Evolutionary conservation across 2,797 vertebrate genomes (phyloP), one percentile per base, ranked within the genome.

Genomic region (Rhabdomys pumilio): DNA sequence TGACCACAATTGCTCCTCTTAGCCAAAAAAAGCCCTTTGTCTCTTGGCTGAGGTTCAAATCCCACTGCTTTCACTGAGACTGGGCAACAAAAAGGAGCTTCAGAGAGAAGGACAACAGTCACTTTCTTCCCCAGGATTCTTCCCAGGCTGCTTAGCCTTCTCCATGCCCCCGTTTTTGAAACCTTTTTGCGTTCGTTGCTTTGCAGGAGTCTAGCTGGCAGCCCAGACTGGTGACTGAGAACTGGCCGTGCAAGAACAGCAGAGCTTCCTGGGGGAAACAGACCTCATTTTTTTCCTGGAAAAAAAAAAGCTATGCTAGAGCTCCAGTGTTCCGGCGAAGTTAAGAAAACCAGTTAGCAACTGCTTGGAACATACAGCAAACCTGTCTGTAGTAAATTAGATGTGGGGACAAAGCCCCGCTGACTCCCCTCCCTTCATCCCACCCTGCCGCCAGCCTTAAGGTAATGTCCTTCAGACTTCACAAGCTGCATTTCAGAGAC

Each of bases 21-120:
- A 89, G 69, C 90, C 86, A 94, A 94, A 94, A 94, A 94, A 97
- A 91, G 69, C 86, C 95, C 69, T 96, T 96, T 97, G 90, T 96
- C 89, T 90, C 86, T 97, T 96, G 96, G 96, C 97, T 73, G 85
- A 87, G 11, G 83, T 96, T 97, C 94, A 97, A 91, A 73, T 63
- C 81, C 93, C 7, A 87, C 93, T 96, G 93, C 85, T 95, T 89
- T 90, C 96, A 97, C 94, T 63, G 41, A 87, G 89, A 50, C 61
- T 50, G 69, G 73, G 79, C 82, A 89, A 95, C 75, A 97, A 67
- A 96, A 93, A 95, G 77, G 76, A 88, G 92, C 93, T 90, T 97
- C 92, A 96, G 95, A 89, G 44, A 24, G 65, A 92, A 96, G 91
- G 65, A 97, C 93, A 97, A 91, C 65, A 79, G 95, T 59, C 86